phyloP scores from a whole-genome alignment of 2,113 vertebrate genomes.

The Elaphurus davidianus region DNA sequence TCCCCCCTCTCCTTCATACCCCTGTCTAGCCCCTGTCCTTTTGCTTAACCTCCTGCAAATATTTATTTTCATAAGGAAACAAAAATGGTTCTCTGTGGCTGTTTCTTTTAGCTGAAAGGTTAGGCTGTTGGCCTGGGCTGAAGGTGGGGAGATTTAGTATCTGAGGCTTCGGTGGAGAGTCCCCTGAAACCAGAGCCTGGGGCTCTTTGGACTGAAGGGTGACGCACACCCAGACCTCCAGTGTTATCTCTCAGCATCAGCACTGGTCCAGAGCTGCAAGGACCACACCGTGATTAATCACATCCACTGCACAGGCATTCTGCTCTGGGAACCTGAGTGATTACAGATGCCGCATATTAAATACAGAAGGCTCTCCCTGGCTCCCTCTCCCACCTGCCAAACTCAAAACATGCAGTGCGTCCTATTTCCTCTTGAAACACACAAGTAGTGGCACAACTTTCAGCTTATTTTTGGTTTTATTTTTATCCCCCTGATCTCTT shows the following conservation, averaged over 20 bases:
- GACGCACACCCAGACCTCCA: not conserved
- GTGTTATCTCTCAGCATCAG: conserved; percentile 35
- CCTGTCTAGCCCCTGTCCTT: not conserved
- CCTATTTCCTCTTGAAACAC: conserved; percentile 44
- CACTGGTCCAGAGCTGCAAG: not conserved
- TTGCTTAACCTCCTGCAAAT: conserved; percentile 39
- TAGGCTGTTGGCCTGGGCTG: not conserved
- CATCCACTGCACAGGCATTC: conserved; percentile 4
- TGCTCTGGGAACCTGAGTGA: not conserved
- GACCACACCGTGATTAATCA: not conserved
- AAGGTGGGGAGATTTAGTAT: not conserved
- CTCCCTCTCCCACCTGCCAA: not conserved
- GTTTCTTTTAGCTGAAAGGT: conserved; percentile 25
- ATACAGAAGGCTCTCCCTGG: not conserved
- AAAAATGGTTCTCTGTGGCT: conserved; percentile 22
- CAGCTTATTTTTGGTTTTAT: not conserved
- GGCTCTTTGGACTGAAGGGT: not conserved
- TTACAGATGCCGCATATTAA: conserved; percentile 50
- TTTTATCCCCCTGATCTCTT: not conserved
- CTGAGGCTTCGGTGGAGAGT: conserved; percentile 25
- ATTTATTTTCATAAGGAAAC: conserved; percentile 74
- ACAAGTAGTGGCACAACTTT: not conserved
- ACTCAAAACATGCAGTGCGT: not conserved
- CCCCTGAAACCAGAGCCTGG: conserved; percentile 11
- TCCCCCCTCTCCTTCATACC: not conserved